These are phyloP conservation scores for Myotis planiceps DNA, from an alignment of 2,797 vertebrate species.

Conservation along the genomic window DNA sequence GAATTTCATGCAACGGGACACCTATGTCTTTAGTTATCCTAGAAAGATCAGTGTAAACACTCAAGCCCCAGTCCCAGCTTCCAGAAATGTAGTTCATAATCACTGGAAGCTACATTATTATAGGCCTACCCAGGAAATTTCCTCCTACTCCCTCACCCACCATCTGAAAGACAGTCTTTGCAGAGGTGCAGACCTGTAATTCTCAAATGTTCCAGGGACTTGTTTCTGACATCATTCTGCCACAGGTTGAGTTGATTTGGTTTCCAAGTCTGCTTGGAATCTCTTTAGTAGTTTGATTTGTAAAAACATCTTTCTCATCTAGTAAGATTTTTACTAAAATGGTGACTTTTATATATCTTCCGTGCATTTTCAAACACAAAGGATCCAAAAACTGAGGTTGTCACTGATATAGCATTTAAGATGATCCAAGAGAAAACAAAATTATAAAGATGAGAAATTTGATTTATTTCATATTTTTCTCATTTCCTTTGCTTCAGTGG, in stretches of 20 bases:
- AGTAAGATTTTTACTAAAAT: not conserved
- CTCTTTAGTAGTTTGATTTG: not conserved
- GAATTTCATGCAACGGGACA: too few relatives aligned
- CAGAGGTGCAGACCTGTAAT: not conserved
- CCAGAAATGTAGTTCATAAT: not conserved
- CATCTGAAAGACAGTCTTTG: not conserved
- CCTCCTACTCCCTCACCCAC: not conserved
- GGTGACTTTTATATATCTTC: not conserved
- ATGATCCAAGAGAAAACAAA: constrained; percentile 19
- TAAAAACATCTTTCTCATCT: not conserved
- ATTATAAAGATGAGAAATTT: not conserved
- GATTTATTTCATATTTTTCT: not conserved
- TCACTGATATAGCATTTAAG: not conserved
- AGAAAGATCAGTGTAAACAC: not conserved
- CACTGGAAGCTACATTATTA: not conserved
- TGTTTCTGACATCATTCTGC: not conserved
- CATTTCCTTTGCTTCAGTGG: not conserved
- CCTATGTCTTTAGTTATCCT: not conserved
- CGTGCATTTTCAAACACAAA: not conserved
- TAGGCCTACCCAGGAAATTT: not conserved
- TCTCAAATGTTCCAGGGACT: not conserved
- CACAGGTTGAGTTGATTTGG: not conserved
- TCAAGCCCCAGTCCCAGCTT: not conserved
- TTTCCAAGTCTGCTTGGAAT: constrained; percentile 14
- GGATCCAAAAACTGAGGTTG: not conserved